Base-by-base conservation (phyloP, 2,113 vertebrate genomes). In the Saimiri boliviensis region DNA sequence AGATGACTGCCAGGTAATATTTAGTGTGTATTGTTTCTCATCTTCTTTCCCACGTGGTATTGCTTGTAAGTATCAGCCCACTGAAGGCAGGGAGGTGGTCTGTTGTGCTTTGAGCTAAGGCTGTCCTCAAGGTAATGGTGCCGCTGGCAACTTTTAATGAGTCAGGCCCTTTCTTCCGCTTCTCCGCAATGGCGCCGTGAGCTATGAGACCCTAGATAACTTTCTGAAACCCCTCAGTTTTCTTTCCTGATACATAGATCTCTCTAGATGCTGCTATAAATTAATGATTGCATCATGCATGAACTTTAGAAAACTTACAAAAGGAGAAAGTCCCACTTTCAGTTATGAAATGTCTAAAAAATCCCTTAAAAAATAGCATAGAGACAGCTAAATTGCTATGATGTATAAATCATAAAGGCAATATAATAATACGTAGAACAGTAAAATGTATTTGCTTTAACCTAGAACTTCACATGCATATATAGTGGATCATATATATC, bases 361-460 rank as follows among this genome's bases (percentile, higher is more conserved):
- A 68, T 52, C 1, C 37, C n/a, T 86, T 45, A 81, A 90, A 90
- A 92, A 77, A 82, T 32, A 68, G 1, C 63, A 42, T 5, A 17
- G 58, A 91, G 56, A 25, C 47, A 93, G 58, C n/a, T 60, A 82
- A 88, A 89, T 79, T 52, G 42, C 27, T 88, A 19, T 30, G 14
- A 74, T 49, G 66, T 21, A 47, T 90, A 56, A 93, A 45, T 2
- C 56, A 77, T 77, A 77, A 71, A 85, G 45, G 20, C 47, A 83
- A 32, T 63, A 74, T 60, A 85, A 35, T 60, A 89, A 70, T 25
- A 21, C 21, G 2, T 19, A 85, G 35, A 16, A 85, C 10, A 96
- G 79, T 60, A 45, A 86, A 93, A 49, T 49, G 2, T 19, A 80
- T 93, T n/a, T 79, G 42, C 68, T 89, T 89, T 87, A 97, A 63